Evolutionary conservation across 2,888 invertebrate genomes (phyloP), one percentile per base, ranked within the genome.

Genomic region (Trachelus tabidus): DNA sequence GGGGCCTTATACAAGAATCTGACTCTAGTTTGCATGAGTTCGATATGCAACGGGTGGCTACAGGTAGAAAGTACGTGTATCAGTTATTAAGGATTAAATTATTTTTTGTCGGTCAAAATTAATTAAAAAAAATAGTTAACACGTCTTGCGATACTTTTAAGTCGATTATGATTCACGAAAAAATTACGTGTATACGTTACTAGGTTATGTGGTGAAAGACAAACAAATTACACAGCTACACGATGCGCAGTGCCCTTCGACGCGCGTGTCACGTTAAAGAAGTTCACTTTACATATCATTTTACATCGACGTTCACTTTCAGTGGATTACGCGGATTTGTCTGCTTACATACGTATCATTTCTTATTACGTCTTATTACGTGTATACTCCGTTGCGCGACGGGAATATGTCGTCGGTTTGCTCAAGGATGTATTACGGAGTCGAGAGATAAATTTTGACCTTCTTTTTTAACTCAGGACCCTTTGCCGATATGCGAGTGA

Each of bases 221-320:
- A 40, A 23, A 40, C 15, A 40, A 40, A 15, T 40, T 40, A 23
- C 6, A 23, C 0, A 23, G 2, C 2, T 56, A 15, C 23, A 56
- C 15, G 56, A 56, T 56, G 23, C 56, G 56, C 56, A 2, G 9
- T 9, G 56, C 56, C 56, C 56, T 56, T 56, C 56, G 23, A 3
- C 23, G 56, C 23, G 23, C 56, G 56, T 56, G 56, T 56, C 56
- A 23, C 56, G 56, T 56, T 56, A 23, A 56, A 23, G 56, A 56
- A 56, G 73, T 77, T 79, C 79, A 76, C 69, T 73, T 79, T 79
- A 79, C 79, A 76, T 79, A 79, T 79, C 79, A 73, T 69, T 71
- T 79, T 79, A 77, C 79, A 77, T 75, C 75, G 73, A 76, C 79
- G 77, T 77, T 79, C 79, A 79, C 77, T 75, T 77, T 77, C 74